A percentile compares a stretch with the other conserved stretches of the same genome.
These are phyloP conservation scores for Drosophila teissieri DNA, from an alignment of 1,140 invertebrate species.

Conservation along the genomic window DNA sequence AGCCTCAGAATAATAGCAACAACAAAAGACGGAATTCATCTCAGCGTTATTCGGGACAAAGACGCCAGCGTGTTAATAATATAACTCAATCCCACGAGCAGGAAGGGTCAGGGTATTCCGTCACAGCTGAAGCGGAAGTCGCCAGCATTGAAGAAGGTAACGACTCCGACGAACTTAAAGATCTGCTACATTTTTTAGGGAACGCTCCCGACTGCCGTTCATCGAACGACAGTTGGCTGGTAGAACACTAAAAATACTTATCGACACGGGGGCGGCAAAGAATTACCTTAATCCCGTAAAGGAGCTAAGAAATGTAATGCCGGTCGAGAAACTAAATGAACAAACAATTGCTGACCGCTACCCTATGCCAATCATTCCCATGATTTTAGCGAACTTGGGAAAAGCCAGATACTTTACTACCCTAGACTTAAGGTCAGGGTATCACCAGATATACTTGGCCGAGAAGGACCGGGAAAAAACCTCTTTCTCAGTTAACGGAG, in stretches of 20 bases:
- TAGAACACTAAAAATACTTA: slow-evolving; percentile 32
- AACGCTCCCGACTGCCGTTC: slow-evolving; percentile 31
- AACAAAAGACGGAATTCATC: slow-evolving; percentile 23
- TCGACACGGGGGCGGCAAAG: slow-evolving; percentile 38
- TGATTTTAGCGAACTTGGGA: too few relatives aligned
- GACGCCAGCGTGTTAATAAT: slow-evolving; percentile 29
- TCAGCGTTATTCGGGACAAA: slow-evolving; percentile 12
- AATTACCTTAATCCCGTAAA: slow-evolving; percentile 29
- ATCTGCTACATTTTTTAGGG: slow-evolving; percentile 33
- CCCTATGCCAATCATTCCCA: too few relatives aligned
- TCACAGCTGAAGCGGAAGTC: slow-evolving; percentile 17
- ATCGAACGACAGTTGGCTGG: slow-evolving; percentile 27
- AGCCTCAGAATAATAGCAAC: slow-evolving; percentile 10
- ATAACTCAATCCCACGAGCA: slow-evolving; percentile 13
- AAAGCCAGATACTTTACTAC: too few relatives aligned
- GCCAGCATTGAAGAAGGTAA: slow-evolving; percentile 9
- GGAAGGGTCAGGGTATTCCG: neutral
- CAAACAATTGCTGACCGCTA: too few relatives aligned
- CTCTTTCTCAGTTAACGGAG: too few relatives aligned
- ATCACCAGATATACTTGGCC: too few relatives aligned
- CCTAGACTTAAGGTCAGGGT: too few relatives aligned
- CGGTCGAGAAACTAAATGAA: slow-evolving; percentile 2
- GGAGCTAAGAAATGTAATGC: slow-evolving; percentile 30
- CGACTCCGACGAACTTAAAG: slow-evolving; percentile 5
- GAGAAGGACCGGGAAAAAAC: too few relatives aligned